Evolutionary conservation across 2,797 vertebrate genomes (phyloP).

Genomic region (Cuniculus paca): DNA sequence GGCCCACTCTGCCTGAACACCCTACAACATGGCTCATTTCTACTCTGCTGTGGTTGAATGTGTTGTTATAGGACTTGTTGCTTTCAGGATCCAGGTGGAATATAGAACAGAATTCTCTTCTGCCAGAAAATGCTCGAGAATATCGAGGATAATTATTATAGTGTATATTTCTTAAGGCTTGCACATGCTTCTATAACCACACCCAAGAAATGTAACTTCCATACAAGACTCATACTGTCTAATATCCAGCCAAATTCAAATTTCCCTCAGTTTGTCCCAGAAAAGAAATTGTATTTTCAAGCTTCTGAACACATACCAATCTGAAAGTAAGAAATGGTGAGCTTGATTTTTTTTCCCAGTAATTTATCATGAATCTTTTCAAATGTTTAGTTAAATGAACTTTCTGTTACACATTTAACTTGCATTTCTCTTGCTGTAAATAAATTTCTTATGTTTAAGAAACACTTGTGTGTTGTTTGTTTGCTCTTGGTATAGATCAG

Average conservation of each 20-base stretch:
- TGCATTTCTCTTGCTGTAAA: conserved; percentile 1
- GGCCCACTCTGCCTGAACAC: background rate
- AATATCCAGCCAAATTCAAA: background rate
- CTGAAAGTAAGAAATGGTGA: background rate
- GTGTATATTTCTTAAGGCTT: background rate
- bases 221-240: background rate
- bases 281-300: background rate
- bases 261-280: background rate
- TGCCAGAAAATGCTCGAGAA: background rate
- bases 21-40: background rate
- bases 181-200: background rate
- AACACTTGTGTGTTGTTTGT: background rate
- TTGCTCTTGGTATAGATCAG: background rate
- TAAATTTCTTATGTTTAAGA: conserved; percentile 8
- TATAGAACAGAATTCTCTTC: background rate
- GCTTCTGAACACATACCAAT: background rate
- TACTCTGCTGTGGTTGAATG: background rate
- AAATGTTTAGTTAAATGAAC: background rate
- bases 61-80: background rate
- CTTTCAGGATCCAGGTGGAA: background rate
- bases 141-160: background rate
- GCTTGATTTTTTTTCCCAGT: background rate
- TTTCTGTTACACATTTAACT: background rate
- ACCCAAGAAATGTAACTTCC: background rate
- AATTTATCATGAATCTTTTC: background rate